Evolutionary conservation across 2,113 vertebrate genomes (phyloP), one percentile per base, ranked within the genome.

Genomic region (Holacanthus passer): DNA sequence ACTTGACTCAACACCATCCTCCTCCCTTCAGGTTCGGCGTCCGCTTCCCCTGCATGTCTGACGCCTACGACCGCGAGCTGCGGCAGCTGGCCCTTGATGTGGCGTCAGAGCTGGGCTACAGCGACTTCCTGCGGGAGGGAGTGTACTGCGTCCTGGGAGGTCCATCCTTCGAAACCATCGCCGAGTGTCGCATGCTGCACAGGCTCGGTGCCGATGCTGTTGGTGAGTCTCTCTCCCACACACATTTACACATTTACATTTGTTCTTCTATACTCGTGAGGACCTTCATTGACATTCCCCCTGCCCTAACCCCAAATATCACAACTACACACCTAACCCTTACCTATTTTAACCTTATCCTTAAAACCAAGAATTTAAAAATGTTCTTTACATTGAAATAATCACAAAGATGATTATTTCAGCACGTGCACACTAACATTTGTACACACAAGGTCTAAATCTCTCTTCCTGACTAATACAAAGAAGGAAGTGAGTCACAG

Each of bases 31-130:
- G 97, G 93, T 98, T 98, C 52, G 97, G 98, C 1, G 82, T 89
- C 62, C 96, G 98, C 31, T 99, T 99, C 84, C 97, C 96, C 29
- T 95, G 96, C 86, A 97, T 98, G 97, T 99, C 97, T 0, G 96
- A 99, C 16, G 97, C 97, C 2, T 99, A 99, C 0, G 95, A 97
- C 68, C 93, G 93, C 9, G 75, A 94, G 1, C 88, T 98, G 86
- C 92, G 92, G 0, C 14, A 94, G 81, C 68, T 95, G 84, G 96
- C 95, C 0, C 87, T 56, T 3, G 85, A 90, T 0, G 91, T 92
- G 7, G 96, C 92, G 0, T 53, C 87, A 7, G 94, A 97, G 84
- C 95, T 98, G 84, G 95, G 95, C 2, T 95, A 91, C 64, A 63
- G 78, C 7, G 73, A 94, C 58, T 96, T 97, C 76, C 50, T 95